Conservation (phyloP, 2,888 invertebrate species). For the Epinotia nisella region DNA sequence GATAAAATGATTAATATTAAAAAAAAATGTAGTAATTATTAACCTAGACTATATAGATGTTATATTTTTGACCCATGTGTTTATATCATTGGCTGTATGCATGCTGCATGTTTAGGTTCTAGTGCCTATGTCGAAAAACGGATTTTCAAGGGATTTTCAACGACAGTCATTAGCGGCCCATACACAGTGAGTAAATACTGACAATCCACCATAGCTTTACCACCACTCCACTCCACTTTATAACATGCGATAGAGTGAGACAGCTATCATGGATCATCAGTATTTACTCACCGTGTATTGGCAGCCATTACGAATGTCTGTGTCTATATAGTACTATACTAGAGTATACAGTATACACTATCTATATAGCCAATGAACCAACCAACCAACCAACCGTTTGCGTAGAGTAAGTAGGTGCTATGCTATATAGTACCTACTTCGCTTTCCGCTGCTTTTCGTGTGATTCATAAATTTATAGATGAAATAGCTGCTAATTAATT, state of each 20-base stretch:
- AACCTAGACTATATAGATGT: neutral
- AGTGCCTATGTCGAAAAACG: conserved; percentile 2
- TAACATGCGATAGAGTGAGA: too few species aligned
- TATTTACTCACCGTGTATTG: too few species aligned
- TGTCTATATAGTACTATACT: conserved; percentile 3
- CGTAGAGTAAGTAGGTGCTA: conserved; percentile 26
- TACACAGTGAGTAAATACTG: too few species aligned
- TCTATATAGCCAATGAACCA: conserved; percentile 28
- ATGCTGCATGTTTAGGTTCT: conserved; percentile 17
- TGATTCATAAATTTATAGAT: conserved; percentile 68
- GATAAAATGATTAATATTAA: too few species aligned
- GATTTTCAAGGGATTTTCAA: too few species aligned
- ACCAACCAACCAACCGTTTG: conserved; percentile 34
- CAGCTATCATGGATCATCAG: too few species aligned
- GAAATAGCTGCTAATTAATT: conserved; percentile 20
- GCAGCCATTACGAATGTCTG: conserved; percentile 13
- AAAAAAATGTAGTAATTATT: too few species aligned
- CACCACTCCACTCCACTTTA: too few species aligned
- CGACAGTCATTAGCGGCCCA: too few species aligned
- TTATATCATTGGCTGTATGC: conserved; percentile 20
- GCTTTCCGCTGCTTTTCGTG: conserved; percentile 64
- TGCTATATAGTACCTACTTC: conserved; percentile 34
- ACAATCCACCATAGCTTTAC: too few species aligned
- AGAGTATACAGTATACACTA: neutral
- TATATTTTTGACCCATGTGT: neutral